A percentile compares a stretch with the other conserved stretches of the same genome.
Conservation (phyloP, 1,140 invertebrate genomes). For the Eurosta solidaginis region DNA sequence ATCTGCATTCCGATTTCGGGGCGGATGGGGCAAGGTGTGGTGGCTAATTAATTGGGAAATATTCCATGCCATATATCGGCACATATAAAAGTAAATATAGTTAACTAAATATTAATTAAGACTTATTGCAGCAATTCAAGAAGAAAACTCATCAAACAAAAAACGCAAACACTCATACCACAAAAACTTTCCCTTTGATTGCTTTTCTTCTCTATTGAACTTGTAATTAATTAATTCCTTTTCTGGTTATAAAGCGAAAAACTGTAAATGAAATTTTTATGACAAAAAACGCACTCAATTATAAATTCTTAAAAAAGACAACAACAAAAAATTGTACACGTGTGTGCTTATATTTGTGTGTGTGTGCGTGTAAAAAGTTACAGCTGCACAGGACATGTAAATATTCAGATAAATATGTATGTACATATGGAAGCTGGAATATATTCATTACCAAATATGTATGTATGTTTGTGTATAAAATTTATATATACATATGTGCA, state of each 20-base stretch:
- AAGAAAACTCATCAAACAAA: background rate
- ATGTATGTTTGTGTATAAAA: too few species aligned
- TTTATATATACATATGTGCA: too few species aligned
- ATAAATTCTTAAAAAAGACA: slow-evolving; percentile 11
- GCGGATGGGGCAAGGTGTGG: too few species aligned
- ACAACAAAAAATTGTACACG: background rate
- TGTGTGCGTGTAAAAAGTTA: background rate
- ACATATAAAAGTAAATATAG: too few species aligned
- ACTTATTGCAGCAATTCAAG: too few species aligned
- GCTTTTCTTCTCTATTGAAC: background rate
- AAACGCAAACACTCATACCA: background rate
- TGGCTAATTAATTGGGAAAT: too few species aligned
- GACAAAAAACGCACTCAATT: slow-evolving; percentile 26
- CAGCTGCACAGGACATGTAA: background rate
- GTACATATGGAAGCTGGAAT: background rate
- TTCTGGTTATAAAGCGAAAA: background rate
- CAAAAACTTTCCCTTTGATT: too few species aligned
- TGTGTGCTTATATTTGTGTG: background rate
- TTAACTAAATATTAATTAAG: too few species aligned
- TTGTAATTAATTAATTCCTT: slow-evolving; percentile 4
- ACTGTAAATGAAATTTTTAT: slow-evolving; percentile 1
- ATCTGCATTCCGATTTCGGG: too few species aligned
- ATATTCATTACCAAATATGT: background rate
- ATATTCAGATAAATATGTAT: too few species aligned
- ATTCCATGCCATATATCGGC: too few species aligned